These are phyloP conservation scores for Amniataba percoides DNA, from an alignment of 2,797 vertebrate genomes.

Conservation along the genomic window DNA sequence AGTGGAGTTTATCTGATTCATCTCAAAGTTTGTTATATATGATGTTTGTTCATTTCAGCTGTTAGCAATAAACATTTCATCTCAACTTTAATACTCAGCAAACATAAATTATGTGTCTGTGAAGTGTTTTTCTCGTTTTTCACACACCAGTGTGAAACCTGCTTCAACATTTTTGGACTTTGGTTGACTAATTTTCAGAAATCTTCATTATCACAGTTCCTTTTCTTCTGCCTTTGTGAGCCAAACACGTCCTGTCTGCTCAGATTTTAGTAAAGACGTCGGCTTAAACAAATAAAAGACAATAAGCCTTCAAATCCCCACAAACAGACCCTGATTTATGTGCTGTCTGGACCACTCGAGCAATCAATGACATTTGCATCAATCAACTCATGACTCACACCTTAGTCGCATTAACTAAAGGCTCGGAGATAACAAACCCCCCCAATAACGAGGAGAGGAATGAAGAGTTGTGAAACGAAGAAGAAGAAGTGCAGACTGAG, in stretches of 20 bases:
- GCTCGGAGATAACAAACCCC: not conserved
- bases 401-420: conserved; percentile 9
- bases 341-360: conserved; percentile 5
- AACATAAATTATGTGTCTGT: not conserved
- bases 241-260: not conserved
- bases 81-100: not conserved
- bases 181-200: not conserved
- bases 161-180: not conserved
- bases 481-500: not conserved
- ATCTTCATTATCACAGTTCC: not conserved
- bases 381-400: conserved; percentile 36
- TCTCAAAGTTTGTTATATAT: too few relatives aligned
- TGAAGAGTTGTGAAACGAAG: too few relatives aligned
- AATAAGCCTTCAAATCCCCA: conserved; percentile 11
- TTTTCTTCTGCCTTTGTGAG: not conserved
- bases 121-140: not conserved
- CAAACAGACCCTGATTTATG: conserved; percentile 12
- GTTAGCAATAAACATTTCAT: not conserved
- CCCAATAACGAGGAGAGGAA: not conserved
- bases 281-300: not conserved
- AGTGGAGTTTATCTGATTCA: too few relatives aligned
- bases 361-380: conserved; percentile 25
- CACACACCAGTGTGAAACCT: not conserved
- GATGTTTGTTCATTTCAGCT: not conserved
- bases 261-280: not conserved